phyloP scores from a whole-genome alignment of 1,140 invertebrate genomes.

The Maniola jurtina region DNA sequence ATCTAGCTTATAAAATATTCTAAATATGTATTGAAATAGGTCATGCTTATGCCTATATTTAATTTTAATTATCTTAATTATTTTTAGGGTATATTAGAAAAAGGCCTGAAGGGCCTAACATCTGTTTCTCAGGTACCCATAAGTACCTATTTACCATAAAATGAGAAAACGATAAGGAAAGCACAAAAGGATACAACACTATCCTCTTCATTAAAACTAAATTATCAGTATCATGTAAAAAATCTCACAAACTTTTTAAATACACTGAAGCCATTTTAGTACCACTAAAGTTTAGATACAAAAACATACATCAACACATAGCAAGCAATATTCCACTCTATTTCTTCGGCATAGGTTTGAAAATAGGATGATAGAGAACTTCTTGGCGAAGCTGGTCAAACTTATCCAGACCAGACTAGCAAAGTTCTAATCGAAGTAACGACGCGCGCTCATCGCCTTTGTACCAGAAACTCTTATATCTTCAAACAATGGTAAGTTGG shows the following conservation, averaged over 20 bases:
- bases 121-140: neutral
- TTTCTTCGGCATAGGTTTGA: neutral
- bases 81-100: no score
- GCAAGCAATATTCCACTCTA: neutral
- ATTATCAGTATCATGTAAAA: conserved; percentile 2
- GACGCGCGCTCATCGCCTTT: conserved; percentile 35
- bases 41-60: no score
- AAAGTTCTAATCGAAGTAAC: conserved; percentile 61
- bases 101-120: neutral
- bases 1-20: no score
- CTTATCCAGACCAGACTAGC: conserved; percentile 34
- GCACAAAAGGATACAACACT: neutral
- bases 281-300: conserved; percentile 14
- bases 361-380: neutral
- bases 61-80: no score
- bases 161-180: neutral
- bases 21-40: no score
- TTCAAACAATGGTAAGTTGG: conserved; percentile 27
- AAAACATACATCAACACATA: neutral
- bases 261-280: conserved; percentile 10
- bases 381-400: conserved; percentile 29
- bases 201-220: neutral
- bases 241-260: neutral
- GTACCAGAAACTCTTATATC: conserved; percentile 30
- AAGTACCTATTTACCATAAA: neutral